Base-by-base conservation (phyloP, 2,113 vertebrate genomes). In the Catagonus wagneri region DNA sequence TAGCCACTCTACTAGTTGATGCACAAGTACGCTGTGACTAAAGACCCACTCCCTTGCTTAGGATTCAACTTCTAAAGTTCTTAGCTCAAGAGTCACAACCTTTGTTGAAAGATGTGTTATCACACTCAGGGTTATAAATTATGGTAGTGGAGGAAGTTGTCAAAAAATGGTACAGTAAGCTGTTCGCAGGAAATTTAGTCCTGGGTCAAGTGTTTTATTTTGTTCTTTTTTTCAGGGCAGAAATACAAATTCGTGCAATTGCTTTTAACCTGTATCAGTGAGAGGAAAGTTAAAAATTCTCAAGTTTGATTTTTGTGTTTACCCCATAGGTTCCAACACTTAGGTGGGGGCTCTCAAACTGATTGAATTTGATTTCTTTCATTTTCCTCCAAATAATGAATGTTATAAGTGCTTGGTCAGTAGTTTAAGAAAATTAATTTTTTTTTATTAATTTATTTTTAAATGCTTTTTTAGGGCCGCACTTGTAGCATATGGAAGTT, bases 281-380 rank as follows among this genome's bases (percentile, higher is more conserved):
- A 95, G 84, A 96, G 34, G 61, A 95, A 95, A 87, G 96, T 97
- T 87, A 96, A 81, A 92, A 90, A 94, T 95, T 96, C 84, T 97
- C 76, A 84, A 95, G 96, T 97, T 97, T 96, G 94, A 97, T 95
- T 97, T 96, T 74, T 97, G 39, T 96, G 90, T 95, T 97, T 93
- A 96, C 72, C 93, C 93, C 22, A 29, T 79, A 96, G 96, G 90
- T 94, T 90, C 44, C 60, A 92, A 75, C 85, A 91, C 94, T 92
- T 96, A 93, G 75, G 87, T 52, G 50, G 61, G 68, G 81, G 23
- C 84, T 96, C 97, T 97, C 95, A 95, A 95, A 93, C 90, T 66
- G 75, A 96, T 81, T 96, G 94, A 65, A 91, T 92, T 96, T 95
- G 88, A 96, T 97, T 97, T 97, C 81, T 94, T 96, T 96, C 93